A percentile compares a stretch with the other conserved stretches of the same genome.
These are phyloP conservation scores for Lithosia quadra DNA, from an alignment of 2,888 invertebrate species.

Conservation along the genomic window DNA sequence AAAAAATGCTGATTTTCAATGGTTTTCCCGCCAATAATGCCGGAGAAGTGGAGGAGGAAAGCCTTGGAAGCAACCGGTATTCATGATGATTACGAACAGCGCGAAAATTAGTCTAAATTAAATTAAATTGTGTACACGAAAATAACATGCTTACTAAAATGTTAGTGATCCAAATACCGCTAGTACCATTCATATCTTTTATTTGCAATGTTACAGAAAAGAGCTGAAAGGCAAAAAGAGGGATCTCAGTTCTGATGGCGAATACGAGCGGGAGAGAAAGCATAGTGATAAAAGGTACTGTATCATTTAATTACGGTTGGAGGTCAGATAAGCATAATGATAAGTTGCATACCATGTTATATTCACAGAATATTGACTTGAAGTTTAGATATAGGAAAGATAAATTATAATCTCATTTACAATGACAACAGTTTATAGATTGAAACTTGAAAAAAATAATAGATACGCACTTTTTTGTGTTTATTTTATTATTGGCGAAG, in stretches of 20 bases:
- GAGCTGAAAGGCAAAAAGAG: conserved; percentile 83
- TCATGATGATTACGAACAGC: not conserved
- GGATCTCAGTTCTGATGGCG: conserved; percentile 82
- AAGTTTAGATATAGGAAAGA: not conserved
- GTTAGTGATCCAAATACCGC: not conserved
- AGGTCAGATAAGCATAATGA: not conserved
- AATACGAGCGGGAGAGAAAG: conserved; percentile 84
- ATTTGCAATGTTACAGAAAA: conserved; percentile 67
- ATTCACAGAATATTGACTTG: not conserved
- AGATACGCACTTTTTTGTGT: not conserved
- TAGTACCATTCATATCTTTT: not conserved
- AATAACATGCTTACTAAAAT: not conserved
- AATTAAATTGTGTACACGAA: not conserved
- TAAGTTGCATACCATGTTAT: not conserved
- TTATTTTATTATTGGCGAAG: not conserved
- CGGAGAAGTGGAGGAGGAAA: not conserved
- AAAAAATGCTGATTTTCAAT: too few relatives aligned
- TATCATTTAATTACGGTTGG: conserved; percentile 15
- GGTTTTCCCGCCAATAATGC: too few relatives aligned
- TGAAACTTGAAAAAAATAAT: not conserved
- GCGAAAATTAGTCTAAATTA: not conserved
- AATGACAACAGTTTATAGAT: not conserved
- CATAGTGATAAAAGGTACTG: conserved; percentile 81
- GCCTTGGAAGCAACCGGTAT: not conserved
- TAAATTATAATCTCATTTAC: not conserved